Conservation (phyloP, 37 sponge, comb jelly and placozoan genomes). For the Hormiphora californensis region DNA sequence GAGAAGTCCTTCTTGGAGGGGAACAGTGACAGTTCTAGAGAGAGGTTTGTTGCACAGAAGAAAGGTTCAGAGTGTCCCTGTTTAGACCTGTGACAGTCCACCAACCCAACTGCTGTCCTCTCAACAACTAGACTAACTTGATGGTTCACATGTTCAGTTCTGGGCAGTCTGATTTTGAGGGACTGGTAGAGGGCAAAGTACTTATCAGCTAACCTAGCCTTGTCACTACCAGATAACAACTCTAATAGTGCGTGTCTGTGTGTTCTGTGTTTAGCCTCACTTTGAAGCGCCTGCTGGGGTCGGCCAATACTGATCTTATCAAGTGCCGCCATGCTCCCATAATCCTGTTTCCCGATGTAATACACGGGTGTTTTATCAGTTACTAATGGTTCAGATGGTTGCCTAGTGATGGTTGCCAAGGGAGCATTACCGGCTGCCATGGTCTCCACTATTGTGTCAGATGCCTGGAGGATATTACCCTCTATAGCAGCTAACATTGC, state of each 20-base stretch:
- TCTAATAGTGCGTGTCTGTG: conserved; percentile 38
- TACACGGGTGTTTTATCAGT: conserved; percentile 14
- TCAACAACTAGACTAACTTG: background rate
- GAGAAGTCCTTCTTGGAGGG: conserved; percentile 22
- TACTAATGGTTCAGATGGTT: background rate
- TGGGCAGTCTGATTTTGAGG: conserved; percentile 17
- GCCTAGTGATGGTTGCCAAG: too few species aligned
- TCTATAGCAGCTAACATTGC: conserved; percentile 13
- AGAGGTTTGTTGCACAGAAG: conserved; percentile 13
- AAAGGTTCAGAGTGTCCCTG: background rate
- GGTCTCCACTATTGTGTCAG: background rate
- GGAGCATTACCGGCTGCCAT: background rate
- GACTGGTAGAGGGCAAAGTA: conserved; percentile 37
- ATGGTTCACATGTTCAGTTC: conserved; percentile 26
- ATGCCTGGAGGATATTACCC: background rate
- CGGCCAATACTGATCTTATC: conserved; percentile 23
- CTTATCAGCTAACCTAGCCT: conserved; percentile 2
- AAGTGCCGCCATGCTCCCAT: conserved; percentile 13
- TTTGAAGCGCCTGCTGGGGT: background rate
- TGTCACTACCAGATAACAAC: conserved; percentile 21
- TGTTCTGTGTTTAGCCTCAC: conserved; percentile 21
- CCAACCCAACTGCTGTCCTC: background rate
- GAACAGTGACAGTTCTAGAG: background rate
- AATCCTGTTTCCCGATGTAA: conserved; percentile 24
- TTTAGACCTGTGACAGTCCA: background rate